Conservation (phyloP, 2,113 vertebrate species). For the Oreochromis niloticus region DNA sequence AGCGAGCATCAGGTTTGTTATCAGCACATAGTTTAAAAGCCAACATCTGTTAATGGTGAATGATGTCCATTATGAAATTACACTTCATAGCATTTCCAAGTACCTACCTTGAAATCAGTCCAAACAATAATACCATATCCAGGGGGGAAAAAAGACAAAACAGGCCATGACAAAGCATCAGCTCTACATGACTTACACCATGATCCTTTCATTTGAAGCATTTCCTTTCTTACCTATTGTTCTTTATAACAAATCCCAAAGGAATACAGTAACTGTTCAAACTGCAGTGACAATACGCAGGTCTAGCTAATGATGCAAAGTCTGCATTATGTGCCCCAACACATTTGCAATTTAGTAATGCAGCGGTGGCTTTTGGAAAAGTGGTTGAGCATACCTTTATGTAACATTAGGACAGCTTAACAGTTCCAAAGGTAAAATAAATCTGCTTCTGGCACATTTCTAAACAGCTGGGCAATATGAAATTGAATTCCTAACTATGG, state of each 20-base stretch:
- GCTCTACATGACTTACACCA: rapidly evolving
- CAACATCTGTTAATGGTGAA: not conserved
- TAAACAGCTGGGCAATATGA: not conserved
- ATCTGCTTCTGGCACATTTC: not conserved
- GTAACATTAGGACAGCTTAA: not conserved
- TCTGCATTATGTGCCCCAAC: not conserved
- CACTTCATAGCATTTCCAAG: not conserved
- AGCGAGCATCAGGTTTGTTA: not conserved
- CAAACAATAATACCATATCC: not conserved
- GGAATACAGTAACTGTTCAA: not conserved
- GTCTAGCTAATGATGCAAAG: not conserved
- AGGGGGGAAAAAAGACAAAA: rapidly evolving
- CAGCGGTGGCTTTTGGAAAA: not conserved
- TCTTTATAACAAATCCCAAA: not conserved
- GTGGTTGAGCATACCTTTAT: not conserved
- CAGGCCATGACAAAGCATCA: not conserved
- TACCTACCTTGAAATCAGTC: not conserved
- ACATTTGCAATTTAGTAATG: not conserved
- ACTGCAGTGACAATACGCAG: not conserved
- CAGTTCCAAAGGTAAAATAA: not conserved
- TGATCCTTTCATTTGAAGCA: not conserved
- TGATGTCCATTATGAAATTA: not conserved
- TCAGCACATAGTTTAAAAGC: not conserved
- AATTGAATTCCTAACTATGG: not conserved
- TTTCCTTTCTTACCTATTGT: not conserved